Base-by-base conservation (phyloP, 2,113 vertebrate genomes). In the Brachionichthys hirsutus region DNA sequence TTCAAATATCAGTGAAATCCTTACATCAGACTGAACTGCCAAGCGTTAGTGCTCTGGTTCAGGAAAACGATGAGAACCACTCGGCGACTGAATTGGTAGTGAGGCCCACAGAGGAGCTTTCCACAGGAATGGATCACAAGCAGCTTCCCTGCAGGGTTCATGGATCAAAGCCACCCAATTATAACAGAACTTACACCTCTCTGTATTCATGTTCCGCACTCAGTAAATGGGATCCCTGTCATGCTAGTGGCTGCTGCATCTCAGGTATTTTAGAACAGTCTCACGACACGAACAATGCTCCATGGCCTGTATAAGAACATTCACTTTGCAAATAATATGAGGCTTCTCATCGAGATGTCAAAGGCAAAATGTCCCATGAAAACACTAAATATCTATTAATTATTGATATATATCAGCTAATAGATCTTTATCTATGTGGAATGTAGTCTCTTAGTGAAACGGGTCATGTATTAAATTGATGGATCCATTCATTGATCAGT, bases 151-250 rank as follows among this genome's bases (percentile, higher is more conserved):
- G 74, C 66, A 67, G 76, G 67, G 62, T 46, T 55, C 70, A 66
- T 20, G 73, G 75, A 81, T 85, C 78, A 86, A 83, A 87, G 83
- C 40, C 14, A 57, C 69, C 40, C 74, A 82, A 80, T 87, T 77
- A 65, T 60, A 75, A 30, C 16, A 62, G 52, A 61, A 35, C 44
- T 42, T 49, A 48, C 62, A 66, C 59, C 42, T 63, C 42, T 67
- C 53, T 67, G 52, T 66, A 41, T 75, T 68, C 68, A 53, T 22
- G 54, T 49, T 18, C 54, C 24, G 20, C 22, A 57, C 58, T 44
- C 38, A 36, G 34, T 34, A 41, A 75, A 54, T 70, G 13, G 34
- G 17, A 46, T 18, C 36, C 30, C n/a, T 40, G 38, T 19, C 41
- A 13, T 52, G 12, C 59, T 42, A 14, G 56, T 35, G 19, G 12